Conservation (phyloP, 2,888 invertebrate species). For the Serripes groenlandicus region DNA sequence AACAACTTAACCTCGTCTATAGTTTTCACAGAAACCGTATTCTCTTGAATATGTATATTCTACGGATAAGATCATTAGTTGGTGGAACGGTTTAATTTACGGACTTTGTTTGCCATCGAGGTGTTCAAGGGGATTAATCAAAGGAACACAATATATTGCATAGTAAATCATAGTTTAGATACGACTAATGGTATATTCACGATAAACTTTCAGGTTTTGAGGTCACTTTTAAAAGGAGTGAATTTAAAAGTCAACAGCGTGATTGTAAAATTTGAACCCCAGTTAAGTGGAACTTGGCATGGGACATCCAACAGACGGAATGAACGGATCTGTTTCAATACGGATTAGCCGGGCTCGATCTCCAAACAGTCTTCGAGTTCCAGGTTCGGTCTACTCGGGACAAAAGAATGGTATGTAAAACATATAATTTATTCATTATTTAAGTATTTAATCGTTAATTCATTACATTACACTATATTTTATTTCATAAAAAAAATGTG, state of each 20-base stretch:
- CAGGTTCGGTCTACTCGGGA: background rate
- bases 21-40: too few species aligned
- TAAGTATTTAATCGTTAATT: too few species aligned
- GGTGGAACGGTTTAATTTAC: slow-evolving; percentile 1
- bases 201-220: slow-evolving; percentile 20
- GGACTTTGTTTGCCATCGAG: background rate
- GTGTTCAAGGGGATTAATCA: background rate
- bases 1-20: too few species aligned
- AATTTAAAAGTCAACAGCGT: background rate
- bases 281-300: background rate
- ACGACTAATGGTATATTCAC: background rate
- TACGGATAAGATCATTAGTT: too few species aligned
- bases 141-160: background rate
- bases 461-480: too few species aligned
- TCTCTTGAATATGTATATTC: too few species aligned
- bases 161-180: slow-evolving; percentile 1
- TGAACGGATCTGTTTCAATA: background rate
- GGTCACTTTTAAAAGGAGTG: background rate
- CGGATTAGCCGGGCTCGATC: background rate
- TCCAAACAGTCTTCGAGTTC: background rate
- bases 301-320: background rate
- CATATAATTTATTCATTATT: too few species aligned
- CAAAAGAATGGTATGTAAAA: background rate
- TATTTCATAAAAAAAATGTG: too few species aligned
- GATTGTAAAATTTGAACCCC: background rate